Percentiles rank a stretch among this genome's conserved stretches.
Conservation (phyloP, 1,140 invertebrate species). For the Parasteatoda tepidariorum region DNA sequence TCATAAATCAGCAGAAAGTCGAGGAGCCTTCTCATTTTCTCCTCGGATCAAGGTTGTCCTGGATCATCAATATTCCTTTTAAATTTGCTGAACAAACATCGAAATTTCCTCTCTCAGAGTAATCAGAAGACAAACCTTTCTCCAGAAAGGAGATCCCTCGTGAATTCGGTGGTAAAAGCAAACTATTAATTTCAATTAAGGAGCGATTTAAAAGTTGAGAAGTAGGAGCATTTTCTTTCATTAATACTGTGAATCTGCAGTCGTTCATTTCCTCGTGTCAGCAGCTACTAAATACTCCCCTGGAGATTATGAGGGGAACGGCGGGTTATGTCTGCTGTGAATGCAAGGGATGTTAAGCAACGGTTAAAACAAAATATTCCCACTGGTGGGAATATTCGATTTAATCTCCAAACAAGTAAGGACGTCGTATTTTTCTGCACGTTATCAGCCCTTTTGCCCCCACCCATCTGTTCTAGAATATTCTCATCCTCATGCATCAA, state of each 20-base stretch:
- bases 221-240: slow-evolving; percentile 15
- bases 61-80: slow-evolving; percentile 25
- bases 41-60: too few species aligned
- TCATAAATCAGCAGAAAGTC: too few species aligned
- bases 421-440: slow-evolving; percentile 29
- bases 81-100: too few species aligned
- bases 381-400: slow-evolving; percentile 39
- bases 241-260: not conserved
- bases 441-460: not conserved
- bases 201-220: slow-evolving; percentile 22
- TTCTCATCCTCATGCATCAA: not conserved
- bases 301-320: not conserved
- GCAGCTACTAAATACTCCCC: slow-evolving; percentile 26
- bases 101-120: too few species aligned
- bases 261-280: not conserved
- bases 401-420: slow-evolving; percentile 27
- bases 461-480: not conserved
- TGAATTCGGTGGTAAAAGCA: slow-evolving; percentile 10
- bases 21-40: too few species aligned
- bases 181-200: slow-evolving; percentile 56
- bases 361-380: slow-evolving; percentile 40
- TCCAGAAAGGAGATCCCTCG: not conserved
- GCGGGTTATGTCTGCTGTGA: not conserved
- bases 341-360: not conserved
- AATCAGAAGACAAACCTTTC: not conserved